Conservation (phyloP, 2,888 invertebrate species). For the Drosophila rellima region DNA sequence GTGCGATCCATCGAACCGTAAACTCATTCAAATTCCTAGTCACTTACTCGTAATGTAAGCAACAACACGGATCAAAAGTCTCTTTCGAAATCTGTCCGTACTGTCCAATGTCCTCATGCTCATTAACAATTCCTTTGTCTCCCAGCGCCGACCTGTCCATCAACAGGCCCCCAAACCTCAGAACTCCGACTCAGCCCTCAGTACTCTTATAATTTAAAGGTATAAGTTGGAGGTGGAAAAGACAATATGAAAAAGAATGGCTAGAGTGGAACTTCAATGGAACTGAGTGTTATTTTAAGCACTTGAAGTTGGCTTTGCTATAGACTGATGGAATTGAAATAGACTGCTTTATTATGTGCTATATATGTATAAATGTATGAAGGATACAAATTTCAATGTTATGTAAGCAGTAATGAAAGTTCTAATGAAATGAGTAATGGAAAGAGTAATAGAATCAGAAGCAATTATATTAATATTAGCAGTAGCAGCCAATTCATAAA, state of each 20-base stretch:
- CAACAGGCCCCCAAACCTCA: constrained; percentile 34
- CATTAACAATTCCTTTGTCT: constrained; percentile 78
- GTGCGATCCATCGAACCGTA: constrained; percentile 23
- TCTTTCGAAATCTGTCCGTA: constrained; percentile 15
- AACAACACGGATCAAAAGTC: constrained; percentile 70
- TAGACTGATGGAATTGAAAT: background rate
- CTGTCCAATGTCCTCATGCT: constrained; percentile 38
- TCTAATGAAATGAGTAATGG: background rate
- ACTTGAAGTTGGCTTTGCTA: constrained; percentile 3
- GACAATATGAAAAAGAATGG: constrained; percentile 7
- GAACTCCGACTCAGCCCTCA: constrained; percentile 10
- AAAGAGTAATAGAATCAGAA: background rate
- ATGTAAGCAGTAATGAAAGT: too few relatives aligned
- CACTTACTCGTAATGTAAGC: constrained; percentile 75
- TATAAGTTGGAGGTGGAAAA: constrained; percentile 14
- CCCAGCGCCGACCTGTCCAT: constrained; percentile 64
- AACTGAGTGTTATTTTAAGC: constrained; percentile 16
- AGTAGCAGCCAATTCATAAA: background rate
- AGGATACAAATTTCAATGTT: background rate
- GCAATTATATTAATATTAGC: too few relatives aligned
- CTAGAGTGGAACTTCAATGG: constrained; percentile 22
- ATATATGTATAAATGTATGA: background rate
- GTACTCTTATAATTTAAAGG: constrained; percentile 20
- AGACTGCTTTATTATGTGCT: background rate
- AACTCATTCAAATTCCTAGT: constrained; percentile 71